A percentile compares a stretch with the other conserved stretches of the same genome.
Conservation (phyloP, 2,888 invertebrate genomes). For the Oasisia sp. region DNA sequence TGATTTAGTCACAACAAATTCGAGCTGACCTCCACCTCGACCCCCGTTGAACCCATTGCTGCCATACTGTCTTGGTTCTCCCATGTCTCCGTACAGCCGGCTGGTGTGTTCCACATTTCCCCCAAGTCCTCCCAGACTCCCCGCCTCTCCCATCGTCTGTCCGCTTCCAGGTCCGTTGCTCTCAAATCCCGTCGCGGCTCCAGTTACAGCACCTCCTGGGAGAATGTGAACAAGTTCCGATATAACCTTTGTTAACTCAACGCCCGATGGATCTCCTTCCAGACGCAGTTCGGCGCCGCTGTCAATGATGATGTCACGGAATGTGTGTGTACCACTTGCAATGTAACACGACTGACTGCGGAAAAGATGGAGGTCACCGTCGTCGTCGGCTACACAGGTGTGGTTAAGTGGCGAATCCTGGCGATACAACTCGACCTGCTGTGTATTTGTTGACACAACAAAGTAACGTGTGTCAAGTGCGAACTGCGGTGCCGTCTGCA, state of each 20-base stretch:
- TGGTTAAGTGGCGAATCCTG: neutral
- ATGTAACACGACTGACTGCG: neutral
- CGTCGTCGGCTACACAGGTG: neutral
- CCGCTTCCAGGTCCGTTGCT: slow-evolving; percentile 43
- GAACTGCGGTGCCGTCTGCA: neutral
- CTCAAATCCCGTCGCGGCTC: slow-evolving; percentile 44
- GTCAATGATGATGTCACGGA: slow-evolving; percentile 42
- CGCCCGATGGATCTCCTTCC: slow-evolving; percentile 42
- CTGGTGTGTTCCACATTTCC: slow-evolving; percentile 34
- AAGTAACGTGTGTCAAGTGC: neutral
- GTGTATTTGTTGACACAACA: neutral
- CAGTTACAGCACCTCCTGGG: slow-evolving; percentile 43
- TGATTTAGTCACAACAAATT: neutral
- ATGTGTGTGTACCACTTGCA: slow-evolving; percentile 32
- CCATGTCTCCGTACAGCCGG: slow-evolving; percentile 45
- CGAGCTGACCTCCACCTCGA: slow-evolving; percentile 40
- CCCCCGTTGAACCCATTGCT: slow-evolving; percentile 38
- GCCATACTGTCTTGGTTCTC: slow-evolving; percentile 45
- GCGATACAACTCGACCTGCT: neutral
- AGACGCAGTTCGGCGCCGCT: slow-evolving; percentile 44
- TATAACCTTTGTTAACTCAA: slow-evolving; percentile 42
- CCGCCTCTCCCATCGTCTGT: slow-evolving; percentile 37
- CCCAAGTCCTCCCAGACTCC: slow-evolving; percentile 47
- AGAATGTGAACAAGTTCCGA: slow-evolving; percentile 43
- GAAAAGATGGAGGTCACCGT: neutral